phyloP scores from a whole-genome alignment of 2,888 invertebrate species.

The Pteria penguin region DNA sequence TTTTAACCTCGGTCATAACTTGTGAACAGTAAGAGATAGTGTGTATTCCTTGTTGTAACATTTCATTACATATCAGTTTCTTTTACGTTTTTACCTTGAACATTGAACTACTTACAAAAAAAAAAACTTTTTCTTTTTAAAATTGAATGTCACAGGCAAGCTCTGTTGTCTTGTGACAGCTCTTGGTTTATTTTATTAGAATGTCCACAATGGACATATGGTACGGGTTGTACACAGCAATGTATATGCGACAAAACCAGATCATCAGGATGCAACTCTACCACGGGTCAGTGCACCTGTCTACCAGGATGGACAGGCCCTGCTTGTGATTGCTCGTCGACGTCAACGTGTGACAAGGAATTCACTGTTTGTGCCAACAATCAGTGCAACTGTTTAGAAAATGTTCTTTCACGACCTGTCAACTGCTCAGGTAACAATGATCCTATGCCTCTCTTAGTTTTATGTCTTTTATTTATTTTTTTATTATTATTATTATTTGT shows the following conservation, averaged over 20 bases:
- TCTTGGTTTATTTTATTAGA: neutral
- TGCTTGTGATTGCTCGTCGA: neutral
- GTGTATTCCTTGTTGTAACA: too few species aligned
- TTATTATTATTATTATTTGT: too few species aligned
- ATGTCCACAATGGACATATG: conserved; percentile 4
- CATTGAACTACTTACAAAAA: too few species aligned
- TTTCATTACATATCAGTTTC: too few species aligned
- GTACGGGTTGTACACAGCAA: neutral
- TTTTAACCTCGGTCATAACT: too few species aligned
- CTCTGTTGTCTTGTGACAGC: too few species aligned
- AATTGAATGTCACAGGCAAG: too few species aligned
- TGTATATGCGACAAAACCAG: neutral
- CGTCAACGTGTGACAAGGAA: neutral
- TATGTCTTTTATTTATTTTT: too few species aligned
- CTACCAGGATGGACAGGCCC: neutral
- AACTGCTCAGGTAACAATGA: neutral
- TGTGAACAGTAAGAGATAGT: too few species aligned
- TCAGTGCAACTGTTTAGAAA: neutral
- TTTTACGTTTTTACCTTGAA: too few species aligned
- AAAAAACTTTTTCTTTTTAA: too few species aligned
- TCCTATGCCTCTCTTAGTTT: too few species aligned
- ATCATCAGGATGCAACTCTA: neutral
- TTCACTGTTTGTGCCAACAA: neutral
- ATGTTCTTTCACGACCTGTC: neutral
- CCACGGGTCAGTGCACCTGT: neutral